A percentile compares a stretch with the other conserved stretches of the same genome.
Conservation (phyloP, 2,888 invertebrate species). For the Cephus pulcher region DNA sequence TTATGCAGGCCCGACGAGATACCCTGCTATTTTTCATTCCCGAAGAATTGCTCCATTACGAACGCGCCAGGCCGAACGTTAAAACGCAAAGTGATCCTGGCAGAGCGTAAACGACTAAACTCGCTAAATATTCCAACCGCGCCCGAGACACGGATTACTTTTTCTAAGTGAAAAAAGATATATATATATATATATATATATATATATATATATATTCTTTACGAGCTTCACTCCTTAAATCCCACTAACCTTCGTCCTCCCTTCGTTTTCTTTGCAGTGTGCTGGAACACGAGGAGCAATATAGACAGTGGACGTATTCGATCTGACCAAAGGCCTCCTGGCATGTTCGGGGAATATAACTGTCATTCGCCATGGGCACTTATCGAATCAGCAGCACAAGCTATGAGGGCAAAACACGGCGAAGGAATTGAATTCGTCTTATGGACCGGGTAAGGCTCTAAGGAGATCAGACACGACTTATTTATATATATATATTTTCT, state of each 20-base stretch:
- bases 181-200: background rate
- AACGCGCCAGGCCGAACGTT: background rate
- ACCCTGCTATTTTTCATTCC: background rate
- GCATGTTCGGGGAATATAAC: conserved; percentile 81
- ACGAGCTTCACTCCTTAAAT: background rate
- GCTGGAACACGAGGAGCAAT: conserved; percentile 73
- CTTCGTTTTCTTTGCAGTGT: conserved; percentile 60
- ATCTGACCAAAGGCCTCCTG: conserved; percentile 72
- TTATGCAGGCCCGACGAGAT: background rate
- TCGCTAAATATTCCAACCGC: background rate
- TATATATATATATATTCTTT: background rate
- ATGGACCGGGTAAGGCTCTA: conserved; percentile 87
- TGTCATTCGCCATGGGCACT: conserved; percentile 92
- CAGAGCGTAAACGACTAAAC: background rate
- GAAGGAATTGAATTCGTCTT: conserved; percentile 93
- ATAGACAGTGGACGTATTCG: conserved; percentile 61
- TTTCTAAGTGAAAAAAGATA: background rate
- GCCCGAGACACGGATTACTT: background rate
- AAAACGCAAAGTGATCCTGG: background rate
- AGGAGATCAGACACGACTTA: conserved; percentile 25
- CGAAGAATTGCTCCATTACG: background rate
- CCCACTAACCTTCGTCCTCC: background rate
- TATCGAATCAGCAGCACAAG: conserved; percentile 87
- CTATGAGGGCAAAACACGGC: conserved; percentile 86
- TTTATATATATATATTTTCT: too few relatives aligned